Evolutionary conservation across 53 echinoderm and acorn worm genomes (phyloP), one percentile per base, ranked within the genome.

Genomic region (Hippasteria phrygiana): DNA sequence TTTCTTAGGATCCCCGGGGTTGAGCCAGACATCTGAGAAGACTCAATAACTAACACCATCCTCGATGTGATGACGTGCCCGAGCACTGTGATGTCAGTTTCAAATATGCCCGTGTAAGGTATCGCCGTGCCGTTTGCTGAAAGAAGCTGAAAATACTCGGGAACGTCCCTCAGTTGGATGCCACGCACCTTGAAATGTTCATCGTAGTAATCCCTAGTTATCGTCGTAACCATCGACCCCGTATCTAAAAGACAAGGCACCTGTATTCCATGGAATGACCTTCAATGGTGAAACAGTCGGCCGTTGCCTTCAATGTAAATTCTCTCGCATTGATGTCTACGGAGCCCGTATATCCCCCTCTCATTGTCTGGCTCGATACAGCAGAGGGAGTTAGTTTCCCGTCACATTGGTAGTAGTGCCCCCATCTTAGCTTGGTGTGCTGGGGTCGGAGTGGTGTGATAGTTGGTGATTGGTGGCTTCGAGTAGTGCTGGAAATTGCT

Each of bases 221-320:
- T 70, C 4, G 71, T 35, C 5, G 71, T 70, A 18, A 70, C 71
- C 71, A 70, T 70, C 16, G 40, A 70, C 14, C 71, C 71, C 18
- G 71, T 70, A n/a, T 70, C 71, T 24, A 70, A 28, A 38, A 70
- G 71, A 35, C 71, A 70, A 70, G 71, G 71, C 71, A 70, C 39
- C 35, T 70, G 71, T 38, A 18, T 14, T 16, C 26, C 71, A 35
- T 17, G 0, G n/a, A 70, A 70, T 35, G 71, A 70, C n/a, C 35
- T n/a, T 70, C 39, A 17, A 35, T 37, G 36, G 36, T 70, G 36
- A 39, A 70, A 70, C 71, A 70, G 35, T 70, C 71, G 36, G 71
- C 71, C 14, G 71, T 35, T 70, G 71, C 71, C 71, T 39, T 70
- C 2, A 16, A 33, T 39, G 39, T 36, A 70, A 70, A 70, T 70